Conservation (phyloP, 2,113 vertebrate species). For the Pachyramphus minor region DNA sequence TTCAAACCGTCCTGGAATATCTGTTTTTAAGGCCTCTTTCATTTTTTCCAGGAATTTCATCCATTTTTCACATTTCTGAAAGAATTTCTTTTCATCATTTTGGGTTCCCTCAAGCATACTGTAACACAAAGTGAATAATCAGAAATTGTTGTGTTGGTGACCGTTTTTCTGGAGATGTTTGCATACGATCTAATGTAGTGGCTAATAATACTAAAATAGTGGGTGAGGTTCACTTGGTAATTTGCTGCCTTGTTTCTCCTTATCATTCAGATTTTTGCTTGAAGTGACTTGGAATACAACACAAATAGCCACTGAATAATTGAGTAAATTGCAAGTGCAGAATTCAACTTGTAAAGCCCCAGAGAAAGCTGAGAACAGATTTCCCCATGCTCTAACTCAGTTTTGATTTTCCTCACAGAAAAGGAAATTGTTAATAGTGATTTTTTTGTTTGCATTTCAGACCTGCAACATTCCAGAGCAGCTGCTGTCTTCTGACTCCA, state of each 20-base stretch:
- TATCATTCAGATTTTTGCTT: neutral
- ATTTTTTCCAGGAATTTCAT: conserved; percentile 83
- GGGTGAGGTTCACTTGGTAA: neutral
- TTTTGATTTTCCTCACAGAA: neutral
- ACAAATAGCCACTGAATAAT: neutral
- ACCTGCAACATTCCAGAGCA: conserved; percentile 86
- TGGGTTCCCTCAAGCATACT: conserved; percentile 80
- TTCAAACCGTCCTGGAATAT: conserved; percentile 70
- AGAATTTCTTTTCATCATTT: conserved; percentile 77
- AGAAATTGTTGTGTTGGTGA: neutral
- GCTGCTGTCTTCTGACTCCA: conserved; percentile 77
- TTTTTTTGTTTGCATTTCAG: neutral
- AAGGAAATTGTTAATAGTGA: neutral
- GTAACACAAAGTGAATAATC: neutral
- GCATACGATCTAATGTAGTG: neutral
- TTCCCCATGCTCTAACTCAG: neutral
- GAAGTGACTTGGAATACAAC: neutral
- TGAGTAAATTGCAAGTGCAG: neutral
- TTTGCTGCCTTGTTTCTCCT: neutral
- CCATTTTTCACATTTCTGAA: conserved; percentile 87
- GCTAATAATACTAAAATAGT: neutral
- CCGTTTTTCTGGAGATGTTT: neutral
- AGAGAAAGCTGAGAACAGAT: neutral
- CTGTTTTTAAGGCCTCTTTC: conserved; percentile 75
- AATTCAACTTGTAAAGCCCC: neutral